Conservation (phyloP, 2,113 vertebrate species). For the Cyanoderma ruficeps region DNA sequence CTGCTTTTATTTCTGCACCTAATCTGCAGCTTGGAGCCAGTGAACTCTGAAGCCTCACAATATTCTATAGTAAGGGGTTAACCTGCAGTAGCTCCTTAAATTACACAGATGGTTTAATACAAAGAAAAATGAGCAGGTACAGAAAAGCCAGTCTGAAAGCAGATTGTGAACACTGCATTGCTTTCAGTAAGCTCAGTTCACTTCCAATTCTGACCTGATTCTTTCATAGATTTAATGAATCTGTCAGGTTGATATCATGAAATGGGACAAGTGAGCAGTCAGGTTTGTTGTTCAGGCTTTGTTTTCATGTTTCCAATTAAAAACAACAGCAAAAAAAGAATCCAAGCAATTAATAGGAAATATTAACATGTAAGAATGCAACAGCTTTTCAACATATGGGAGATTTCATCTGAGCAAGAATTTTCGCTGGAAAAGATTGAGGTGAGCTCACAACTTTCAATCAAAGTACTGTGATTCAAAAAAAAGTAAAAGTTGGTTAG, state of each 20-base stretch:
- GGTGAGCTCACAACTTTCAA: slow-evolving; percentile 50
- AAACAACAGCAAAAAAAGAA: background rate
- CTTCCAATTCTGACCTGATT: background rate
- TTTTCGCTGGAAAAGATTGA: slow-evolving; percentile 25
- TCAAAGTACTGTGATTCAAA: background rate
- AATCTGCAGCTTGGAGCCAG: background rate
- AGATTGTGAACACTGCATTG: background rate
- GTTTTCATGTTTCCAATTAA: slow-evolving; percentile 9
- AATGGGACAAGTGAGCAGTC: slow-evolving; percentile 23
- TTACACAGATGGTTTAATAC: background rate
- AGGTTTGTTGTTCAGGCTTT: slow-evolving; percentile 13
- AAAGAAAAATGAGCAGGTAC: slow-evolving; percentile 20
- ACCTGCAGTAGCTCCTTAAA: background rate
- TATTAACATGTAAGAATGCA: background rate
- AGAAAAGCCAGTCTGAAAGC: background rate
- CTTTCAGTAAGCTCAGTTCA: slow-evolving; percentile 27
- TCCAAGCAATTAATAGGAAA: slow-evolving; percentile 7
- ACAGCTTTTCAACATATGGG: slow-evolving; percentile 44
- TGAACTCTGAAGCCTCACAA: background rate
- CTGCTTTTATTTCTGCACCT: background rate
- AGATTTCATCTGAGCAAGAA: slow-evolving; percentile 20
- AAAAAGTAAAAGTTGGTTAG: background rate
- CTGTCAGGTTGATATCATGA: background rate
- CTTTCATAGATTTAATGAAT: slow-evolving; percentile 15
- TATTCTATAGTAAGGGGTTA: background rate